These are phyloP conservation scores for Acanthiza pusilla DNA, from an alignment of 2,797 vertebrate species.

Conservation along the genomic window DNA sequence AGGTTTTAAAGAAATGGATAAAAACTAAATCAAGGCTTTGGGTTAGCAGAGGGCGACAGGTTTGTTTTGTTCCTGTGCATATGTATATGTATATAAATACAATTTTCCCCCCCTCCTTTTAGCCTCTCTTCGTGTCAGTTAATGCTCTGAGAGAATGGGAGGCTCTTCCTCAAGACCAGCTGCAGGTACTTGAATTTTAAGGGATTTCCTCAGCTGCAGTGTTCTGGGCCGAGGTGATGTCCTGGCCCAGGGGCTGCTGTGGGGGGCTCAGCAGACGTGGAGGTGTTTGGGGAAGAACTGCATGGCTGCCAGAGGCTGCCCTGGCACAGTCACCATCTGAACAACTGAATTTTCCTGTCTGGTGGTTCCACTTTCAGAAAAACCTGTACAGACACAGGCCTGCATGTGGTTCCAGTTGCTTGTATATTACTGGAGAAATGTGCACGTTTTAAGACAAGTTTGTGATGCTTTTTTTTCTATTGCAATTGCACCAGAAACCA, in stretches of 20 bases:
- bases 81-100: fast-evolving
- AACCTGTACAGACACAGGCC: fast-evolving
- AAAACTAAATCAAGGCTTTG: background rate
- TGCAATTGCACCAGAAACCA: background rate
- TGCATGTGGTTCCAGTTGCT: background rate
- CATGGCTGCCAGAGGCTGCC: background rate
- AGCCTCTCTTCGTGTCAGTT: background rate
- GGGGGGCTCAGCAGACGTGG: background rate
- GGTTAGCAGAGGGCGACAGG: background rate
- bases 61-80: background rate
- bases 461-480: background rate
- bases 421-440: background rate
- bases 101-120: background rate
- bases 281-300: background rate
- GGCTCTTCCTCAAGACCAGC: fast-evolving
- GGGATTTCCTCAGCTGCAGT: background rate
- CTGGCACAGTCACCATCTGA: fast-evolving
- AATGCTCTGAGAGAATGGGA: constrained; percentile 62
- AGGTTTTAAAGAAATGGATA: background rate
- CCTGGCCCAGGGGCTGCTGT: background rate
- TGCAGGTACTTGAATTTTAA: background rate
- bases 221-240: fast-evolving
- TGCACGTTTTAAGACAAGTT: fast-evolving
- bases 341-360: background rate
- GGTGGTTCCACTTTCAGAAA: background rate